Conservation (phyloP, 1,140 invertebrate genomes). For the Stenopsyche tienmushanensis region DNA sequence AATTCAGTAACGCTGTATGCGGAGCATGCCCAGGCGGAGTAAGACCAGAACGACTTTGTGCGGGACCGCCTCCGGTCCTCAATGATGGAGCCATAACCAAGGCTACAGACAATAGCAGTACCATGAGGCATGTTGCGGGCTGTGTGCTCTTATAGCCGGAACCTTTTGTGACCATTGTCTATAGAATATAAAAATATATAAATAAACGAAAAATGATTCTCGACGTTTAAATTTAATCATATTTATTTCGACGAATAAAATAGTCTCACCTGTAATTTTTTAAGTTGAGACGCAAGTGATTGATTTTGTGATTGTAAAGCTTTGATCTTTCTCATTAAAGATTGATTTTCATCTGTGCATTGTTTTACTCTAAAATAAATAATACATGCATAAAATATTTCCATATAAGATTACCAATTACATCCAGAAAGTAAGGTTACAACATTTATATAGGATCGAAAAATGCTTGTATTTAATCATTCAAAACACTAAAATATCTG, state of each 20-base stretch:
- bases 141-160: slow-evolving; percentile 61
- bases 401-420: no score
- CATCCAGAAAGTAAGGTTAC: no score
- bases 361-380: slow-evolving; percentile 68
- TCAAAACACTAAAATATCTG: no score
- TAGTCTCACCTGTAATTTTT: slow-evolving; percentile 72
- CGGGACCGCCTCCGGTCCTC: slow-evolving; percentile 46
- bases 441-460: no score
- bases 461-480: no score
- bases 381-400: neutral
- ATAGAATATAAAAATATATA: no score
- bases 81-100: slow-evolving; percentile 69
- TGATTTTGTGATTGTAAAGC: slow-evolving; percentile 78
- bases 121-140: slow-evolving; percentile 83
- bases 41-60: slow-evolving; percentile 24
- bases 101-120: slow-evolving; percentile 75
- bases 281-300: slow-evolving; percentile 70
- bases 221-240: no score
- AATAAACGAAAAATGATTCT: no score
- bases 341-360: slow-evolving; percentile 81
- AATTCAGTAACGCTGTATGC: slow-evolving; percentile 48
- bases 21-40: slow-evolving; percentile 41
- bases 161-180: slow-evolving; percentile 38
- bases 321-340: slow-evolving; percentile 76
- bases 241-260: no score